Evolutionary conservation across 2,888 invertebrate species (phyloP).

Genomic region (Scelioninae gen. 1): DNA sequence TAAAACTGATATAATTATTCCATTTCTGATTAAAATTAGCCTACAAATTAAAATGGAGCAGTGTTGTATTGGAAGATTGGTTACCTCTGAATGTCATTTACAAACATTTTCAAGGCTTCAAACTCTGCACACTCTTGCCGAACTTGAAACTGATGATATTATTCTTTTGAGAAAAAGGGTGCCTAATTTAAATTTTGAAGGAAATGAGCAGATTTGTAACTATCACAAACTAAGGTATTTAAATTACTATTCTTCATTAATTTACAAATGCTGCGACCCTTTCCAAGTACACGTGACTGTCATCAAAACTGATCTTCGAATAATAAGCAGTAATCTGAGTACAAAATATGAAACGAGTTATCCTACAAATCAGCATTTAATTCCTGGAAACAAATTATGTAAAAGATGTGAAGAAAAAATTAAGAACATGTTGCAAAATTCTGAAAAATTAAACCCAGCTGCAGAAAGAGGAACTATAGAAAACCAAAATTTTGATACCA

Average conservation of each 20-base stretch:
- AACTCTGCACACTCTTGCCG: slow-evolving; percentile 11
- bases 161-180: slow-evolving; percentile 28
- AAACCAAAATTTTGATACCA: slow-evolving; percentile 9
- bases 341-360: slow-evolving; percentile 11
- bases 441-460: slow-evolving; percentile 1
- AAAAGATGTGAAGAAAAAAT: slow-evolving; percentile 13
- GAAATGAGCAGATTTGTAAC: slow-evolving; percentile 9
- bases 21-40: slow-evolving; percentile 11
- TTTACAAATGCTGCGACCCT: slow-evolving; percentile 27
- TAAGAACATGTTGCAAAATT: slow-evolving; percentile 3
- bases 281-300: slow-evolving; percentile 11
- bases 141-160: slow-evolving; percentile 19
- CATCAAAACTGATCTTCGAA: slow-evolving; percentile 32
- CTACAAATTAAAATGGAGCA: slow-evolving; percentile 22
- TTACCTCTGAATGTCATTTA: slow-evolving; percentile 19
- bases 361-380: slow-evolving; percentile 21
- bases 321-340: slow-evolving; percentile 19
- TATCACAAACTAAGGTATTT: slow-evolving; percentile 30
- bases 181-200: slow-evolving; percentile 18
- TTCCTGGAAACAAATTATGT: slow-evolving; percentile 36
- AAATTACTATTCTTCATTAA: slow-evolving; percentile 24
- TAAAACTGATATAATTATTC: slow-evolving; percentile 10
- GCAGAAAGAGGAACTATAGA: slow-evolving; percentile 9
- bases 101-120: slow-evolving; percentile 13
- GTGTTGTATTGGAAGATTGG: slow-evolving; percentile 28